These are phyloP conservation scores for Nothobranchius kuhntae DNA, from an alignment of 2,113 vertebrate genomes.

Conservation along the genomic window DNA sequence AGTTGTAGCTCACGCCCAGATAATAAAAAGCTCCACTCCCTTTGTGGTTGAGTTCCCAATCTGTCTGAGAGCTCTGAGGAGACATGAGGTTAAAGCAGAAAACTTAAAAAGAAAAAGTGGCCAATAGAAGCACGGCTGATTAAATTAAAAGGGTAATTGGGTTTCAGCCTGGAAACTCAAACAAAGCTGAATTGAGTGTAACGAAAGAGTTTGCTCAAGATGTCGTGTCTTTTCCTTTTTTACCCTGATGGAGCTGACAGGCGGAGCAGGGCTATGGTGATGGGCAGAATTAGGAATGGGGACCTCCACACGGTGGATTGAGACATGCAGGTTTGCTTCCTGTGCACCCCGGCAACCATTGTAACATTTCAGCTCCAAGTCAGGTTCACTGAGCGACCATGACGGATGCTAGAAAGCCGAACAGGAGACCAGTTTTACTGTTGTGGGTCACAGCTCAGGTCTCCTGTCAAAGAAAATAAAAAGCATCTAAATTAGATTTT, in stretches of 20 bases:
- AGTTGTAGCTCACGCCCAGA: conserved; percentile 27
- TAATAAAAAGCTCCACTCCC: conserved; percentile 15
- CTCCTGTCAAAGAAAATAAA: too few relatives aligned
- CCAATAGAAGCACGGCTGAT: conserved; percentile 59
- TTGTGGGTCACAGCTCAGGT: not conserved
- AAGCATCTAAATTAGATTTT: too few relatives aligned
- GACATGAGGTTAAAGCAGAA: conserved; percentile 24
- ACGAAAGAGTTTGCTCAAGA: conserved; percentile 58
- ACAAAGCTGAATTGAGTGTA: conserved; percentile 44
- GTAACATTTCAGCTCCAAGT: not conserved
- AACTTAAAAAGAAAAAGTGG: conserved; percentile 19
- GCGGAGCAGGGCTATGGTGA: conserved; percentile 14
- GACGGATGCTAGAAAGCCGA: not conserved
- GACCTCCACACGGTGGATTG: conserved; percentile 10
- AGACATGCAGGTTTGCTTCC: too few relatives aligned
- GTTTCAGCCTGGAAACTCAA: conserved; percentile 47
- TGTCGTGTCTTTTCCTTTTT: conserved; percentile 29
- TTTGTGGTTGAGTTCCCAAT: conserved; percentile 10
- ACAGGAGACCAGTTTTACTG: not conserved
- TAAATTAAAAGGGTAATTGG: conserved; percentile 64
- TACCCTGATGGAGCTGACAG: conserved; percentile 14
- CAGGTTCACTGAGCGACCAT: not conserved
- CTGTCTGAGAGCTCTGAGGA: conserved; percentile 19
- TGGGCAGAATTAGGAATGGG: conserved; percentile 29
- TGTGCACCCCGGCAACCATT: too few relatives aligned